phyloP scores from a whole-genome alignment of 2,797 vertebrate genomes.

The Spondyliosoma cantharus region DNA sequence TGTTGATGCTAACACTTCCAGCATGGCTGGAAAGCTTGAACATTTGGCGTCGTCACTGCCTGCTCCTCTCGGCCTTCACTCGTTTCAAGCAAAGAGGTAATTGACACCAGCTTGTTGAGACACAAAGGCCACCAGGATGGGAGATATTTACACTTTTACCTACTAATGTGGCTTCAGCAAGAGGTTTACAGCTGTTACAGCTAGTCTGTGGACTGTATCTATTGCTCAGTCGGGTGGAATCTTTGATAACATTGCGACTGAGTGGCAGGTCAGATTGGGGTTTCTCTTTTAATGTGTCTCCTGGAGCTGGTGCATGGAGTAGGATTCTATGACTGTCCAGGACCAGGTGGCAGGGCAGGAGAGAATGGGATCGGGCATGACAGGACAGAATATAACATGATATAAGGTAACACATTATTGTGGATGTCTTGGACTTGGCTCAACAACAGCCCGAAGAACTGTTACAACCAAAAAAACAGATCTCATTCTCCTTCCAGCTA shows the following conservation, averaged over 20 bases:
- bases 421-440: too few species aligned
- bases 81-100: constrained; percentile 65
- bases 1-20: constrained; percentile 54
- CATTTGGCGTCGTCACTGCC: constrained; percentile 63
- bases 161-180: neutral
- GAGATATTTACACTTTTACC: constrained; percentile 53
- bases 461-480: too few species aligned
- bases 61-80: constrained; percentile 30
- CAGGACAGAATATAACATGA: neutral
- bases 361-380: neutral
- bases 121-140: constrained; percentile 55
- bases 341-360: neutral
- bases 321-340: neutral
- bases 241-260: neutral
- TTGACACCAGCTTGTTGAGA: constrained; percentile 79
- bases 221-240: neutral
- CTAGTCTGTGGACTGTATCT: neutral
- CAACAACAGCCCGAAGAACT: neutral
- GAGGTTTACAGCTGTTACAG: constrained; percentile 20
- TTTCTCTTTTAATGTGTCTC: neutral
- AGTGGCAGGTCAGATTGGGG: neutral
- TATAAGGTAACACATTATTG: neutral
- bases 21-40: constrained; percentile 27
- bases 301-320: neutral
- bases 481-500: neutral